Base-by-base conservation (phyloP, 2,797 vertebrate species). In the Lycodopsis pacificus region DNA sequence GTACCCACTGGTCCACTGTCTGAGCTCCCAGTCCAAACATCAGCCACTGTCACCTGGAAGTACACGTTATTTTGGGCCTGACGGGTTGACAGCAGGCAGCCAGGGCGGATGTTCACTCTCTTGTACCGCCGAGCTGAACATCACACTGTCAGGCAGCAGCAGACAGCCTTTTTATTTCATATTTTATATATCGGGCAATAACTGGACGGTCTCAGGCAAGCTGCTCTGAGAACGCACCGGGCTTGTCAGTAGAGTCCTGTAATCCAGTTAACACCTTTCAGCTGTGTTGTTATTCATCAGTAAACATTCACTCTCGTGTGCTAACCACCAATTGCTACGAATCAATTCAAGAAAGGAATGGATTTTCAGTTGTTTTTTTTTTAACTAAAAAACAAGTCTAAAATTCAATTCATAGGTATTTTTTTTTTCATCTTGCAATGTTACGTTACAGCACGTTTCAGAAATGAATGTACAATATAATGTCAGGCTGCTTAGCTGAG, bases 51-150 rank as follows among this genome's bases (percentile, higher is more conserved):
- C 88, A 85, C 84, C 82, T 86, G 80, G 74, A 88, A 91, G 73
- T 84, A 81, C 71, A 77, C 81, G 81, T 84, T 25, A 25, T 25
- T 64, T 84, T 64, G 77, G 75, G 57, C 70, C 75, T 86, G 91
- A 89, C 87, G 80, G 82, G 76, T 86, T 89, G 88, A 89, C 91
- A 88, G 81, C 48, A 65, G 46, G 80, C 82, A 85, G 77, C 81
- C 88, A 40, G 72, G 82, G 62, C 42, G 4, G 76, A 74, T 83
- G 86, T 88, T 89, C 73, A 9, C 61, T 65, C 77, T 74, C 61
- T 80, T 73, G 76, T 76, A 79, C 42, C 66, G 74, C 73, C 76
- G 71, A 66, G 70, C 73, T 74, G 27, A 71, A 76, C 83, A 81
- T 81, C 54, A 73, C 77, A 42, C 32, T 80, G 84, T 51, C 70